Evolutionary conservation across 2,113 vertebrate species (phyloP).

Genomic region (Sorex araneus): DNA sequence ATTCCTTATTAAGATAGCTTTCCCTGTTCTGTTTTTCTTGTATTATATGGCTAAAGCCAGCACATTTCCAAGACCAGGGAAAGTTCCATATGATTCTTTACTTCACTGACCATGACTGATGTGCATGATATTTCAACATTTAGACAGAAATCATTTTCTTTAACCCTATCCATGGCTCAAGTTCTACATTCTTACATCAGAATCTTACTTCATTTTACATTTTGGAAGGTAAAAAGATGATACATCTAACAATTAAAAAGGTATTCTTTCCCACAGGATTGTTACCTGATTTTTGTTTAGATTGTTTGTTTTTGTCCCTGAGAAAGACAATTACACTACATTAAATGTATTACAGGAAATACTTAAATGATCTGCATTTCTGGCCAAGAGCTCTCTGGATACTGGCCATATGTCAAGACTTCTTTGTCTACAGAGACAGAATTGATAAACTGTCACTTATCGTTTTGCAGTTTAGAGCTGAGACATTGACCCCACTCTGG

Average conservation of each 20-base stretch:
- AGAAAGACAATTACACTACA: constrained; percentile 44
- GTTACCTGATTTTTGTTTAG: not conserved
- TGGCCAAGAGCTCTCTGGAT: constrained; percentile 62
- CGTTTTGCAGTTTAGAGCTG: not conserved
- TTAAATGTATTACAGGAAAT: constrained; percentile 73
- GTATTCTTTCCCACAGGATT: not conserved
- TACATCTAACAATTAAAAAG: constrained; percentile 48
- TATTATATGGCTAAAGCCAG: not conserved
- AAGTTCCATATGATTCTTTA: not conserved
- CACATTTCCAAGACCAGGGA: not conserved
- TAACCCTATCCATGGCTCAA: not conserved
- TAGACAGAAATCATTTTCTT: not conserved
- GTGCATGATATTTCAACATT: not conserved
- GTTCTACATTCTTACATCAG: not conserved
- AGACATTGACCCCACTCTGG: not conserved
- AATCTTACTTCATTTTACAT: not conserved
- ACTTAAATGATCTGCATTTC: constrained; percentile 67
- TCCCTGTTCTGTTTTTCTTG: not conserved
- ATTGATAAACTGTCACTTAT: constrained; percentile 62
- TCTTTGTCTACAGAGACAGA: constrained; percentile 41
- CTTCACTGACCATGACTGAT: no score
- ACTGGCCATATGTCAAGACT: constrained; percentile 62
- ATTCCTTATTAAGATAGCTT: not conserved
- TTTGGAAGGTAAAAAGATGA: constrained; percentile 27
- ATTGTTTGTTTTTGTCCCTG: constrained; percentile 14